Evolutionary conservation across 2,888 invertebrate genomes (phyloP).

Genomic region (Ctena decussata): DNA sequence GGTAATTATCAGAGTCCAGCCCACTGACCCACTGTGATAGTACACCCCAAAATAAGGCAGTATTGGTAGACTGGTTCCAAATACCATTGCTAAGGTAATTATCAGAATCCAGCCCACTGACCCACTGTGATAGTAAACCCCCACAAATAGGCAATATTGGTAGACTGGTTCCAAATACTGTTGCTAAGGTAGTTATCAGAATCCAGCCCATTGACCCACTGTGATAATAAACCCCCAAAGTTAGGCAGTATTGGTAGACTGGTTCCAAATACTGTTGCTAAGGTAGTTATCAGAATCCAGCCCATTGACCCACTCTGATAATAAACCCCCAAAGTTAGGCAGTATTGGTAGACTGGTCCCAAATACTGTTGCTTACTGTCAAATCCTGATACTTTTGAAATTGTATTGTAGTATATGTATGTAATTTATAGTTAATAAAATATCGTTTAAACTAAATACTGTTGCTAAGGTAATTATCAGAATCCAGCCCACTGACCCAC

Average conservation of each 20-base stretch:
- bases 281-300: slow-evolving; percentile 17
- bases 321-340: not conserved
- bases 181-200: slow-evolving; percentile 16
- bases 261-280: slow-evolving; percentile 3
- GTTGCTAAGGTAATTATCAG: too few relatives aligned
- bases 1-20: slow-evolving; percentile 11
- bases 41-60: not conserved
- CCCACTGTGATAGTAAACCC: not conserved
- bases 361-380: not conserved
- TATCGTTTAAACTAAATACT: too few relatives aligned
- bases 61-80: not conserved
- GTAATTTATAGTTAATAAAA: too few relatives aligned
- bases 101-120: slow-evolving; percentile 5
- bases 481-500: slow-evolving; percentile 12
- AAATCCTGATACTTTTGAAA: too few relatives aligned
- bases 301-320: slow-evolving; percentile 8
- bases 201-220: slow-evolving; percentile 8
- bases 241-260: not conserved
- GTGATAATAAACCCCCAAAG: not conserved
- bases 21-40: slow-evolving; percentile 12
- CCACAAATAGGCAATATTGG: not conserved
- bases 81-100: slow-evolving; percentile 16
- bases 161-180: not conserved
- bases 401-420: too few relatives aligned
- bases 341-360: not conserved